These are phyloP conservation scores for Rhynchopsitta pachyrhyncha DNA, from an alignment of 2,113 vertebrate species.

Conservation along the genomic window DNA sequence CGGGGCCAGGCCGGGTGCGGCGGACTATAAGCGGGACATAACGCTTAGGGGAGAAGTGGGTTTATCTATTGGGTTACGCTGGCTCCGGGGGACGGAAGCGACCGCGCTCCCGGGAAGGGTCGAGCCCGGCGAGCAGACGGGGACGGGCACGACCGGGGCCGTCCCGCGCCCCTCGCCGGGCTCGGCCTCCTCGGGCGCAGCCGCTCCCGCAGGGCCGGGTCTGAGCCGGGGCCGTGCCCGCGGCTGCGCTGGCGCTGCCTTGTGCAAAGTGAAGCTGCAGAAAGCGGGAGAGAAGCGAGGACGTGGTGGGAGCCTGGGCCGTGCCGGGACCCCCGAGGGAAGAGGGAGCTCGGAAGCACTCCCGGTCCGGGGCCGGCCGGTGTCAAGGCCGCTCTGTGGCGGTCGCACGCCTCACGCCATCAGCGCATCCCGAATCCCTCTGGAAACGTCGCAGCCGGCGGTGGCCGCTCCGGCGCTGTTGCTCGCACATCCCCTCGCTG, in stretches of 20 bases:
- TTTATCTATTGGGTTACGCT: not conserved
- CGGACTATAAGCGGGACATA: not conserved
- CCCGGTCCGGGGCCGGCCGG: not conserved
- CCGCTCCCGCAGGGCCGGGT: not conserved
- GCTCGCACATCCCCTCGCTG: not conserved
- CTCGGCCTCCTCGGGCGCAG: not conserved
- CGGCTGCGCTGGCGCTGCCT: not conserved
- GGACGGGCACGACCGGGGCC: fast-evolving
- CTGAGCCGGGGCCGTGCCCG: not conserved
- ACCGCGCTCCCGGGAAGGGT: not conserved
- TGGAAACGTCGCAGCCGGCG: fast-evolving
- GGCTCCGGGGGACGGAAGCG: not conserved
- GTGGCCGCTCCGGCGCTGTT: not conserved
- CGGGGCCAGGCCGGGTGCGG: not conserved
- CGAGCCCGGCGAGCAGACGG: not conserved
- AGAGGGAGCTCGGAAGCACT: not conserved
- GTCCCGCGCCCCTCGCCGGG: not conserved
- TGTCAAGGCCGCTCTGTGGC: not conserved
- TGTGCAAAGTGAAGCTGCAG: not conserved
- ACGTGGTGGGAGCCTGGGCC: not conserved
- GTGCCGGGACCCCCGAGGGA: not conserved
- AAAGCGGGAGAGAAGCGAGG: not conserved
- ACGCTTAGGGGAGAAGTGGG: not conserved
- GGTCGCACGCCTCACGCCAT: not conserved
- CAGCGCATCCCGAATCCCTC: not conserved